Conservation (phyloP, 2,888 invertebrate genomes). For the Bibio marci region DNA sequence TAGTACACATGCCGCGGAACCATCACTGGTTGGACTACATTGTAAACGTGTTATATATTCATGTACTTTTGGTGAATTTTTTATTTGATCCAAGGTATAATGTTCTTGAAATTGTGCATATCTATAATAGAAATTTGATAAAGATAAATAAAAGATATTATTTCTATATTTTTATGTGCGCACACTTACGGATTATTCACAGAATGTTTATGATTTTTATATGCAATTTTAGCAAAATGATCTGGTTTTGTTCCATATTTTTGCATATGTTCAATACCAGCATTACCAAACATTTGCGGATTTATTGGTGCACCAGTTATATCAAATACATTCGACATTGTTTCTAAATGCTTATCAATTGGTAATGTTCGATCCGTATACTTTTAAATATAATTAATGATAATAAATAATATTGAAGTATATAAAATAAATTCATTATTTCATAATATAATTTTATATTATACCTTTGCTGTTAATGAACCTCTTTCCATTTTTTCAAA, state of each 20-base stretch:
- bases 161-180: too few relatives aligned
- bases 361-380: conserved; percentile 74
- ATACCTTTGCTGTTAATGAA: conserved; percentile 46
- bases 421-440: neutral
- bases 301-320: conserved; percentile 67
- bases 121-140: neutral
- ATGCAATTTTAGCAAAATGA: conserved; percentile 94
- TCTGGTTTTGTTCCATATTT: conserved; percentile 81
- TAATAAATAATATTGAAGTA: neutral
- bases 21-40: conserved; percentile 92
- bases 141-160: too few relatives aligned
- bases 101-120: conserved; percentile 42
- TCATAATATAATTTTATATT: neutral
- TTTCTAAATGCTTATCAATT: conserved; percentile 62
- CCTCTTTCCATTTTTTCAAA: conserved; percentile 93
- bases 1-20: conserved; percentile 72
- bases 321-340: conserved; percentile 71
- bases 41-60: conserved; percentile 83
- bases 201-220: conserved; percentile 91
- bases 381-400: conserved; percentile 21
- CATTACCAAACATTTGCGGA: conserved; percentile 86
- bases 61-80: conserved; percentile 73
- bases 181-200: conserved; percentile 61
- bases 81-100: conserved; percentile 79
- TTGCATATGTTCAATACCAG: conserved; percentile 83